Base-by-base conservation (phyloP, 1,140 invertebrate species). In the Cotesia chilonis region DNA sequence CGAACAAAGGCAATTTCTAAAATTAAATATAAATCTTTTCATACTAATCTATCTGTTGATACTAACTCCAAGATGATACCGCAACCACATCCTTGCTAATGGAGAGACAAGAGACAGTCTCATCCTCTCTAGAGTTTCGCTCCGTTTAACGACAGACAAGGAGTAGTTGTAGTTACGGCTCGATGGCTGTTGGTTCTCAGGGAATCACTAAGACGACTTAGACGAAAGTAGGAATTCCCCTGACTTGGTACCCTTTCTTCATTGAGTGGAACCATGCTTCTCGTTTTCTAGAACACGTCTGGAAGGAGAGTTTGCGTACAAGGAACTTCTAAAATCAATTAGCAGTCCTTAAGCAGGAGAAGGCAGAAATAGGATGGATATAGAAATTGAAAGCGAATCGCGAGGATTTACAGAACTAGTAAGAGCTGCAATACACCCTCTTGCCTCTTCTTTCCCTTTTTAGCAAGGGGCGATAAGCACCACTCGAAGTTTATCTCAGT, bases 301-400 rank as follows among this genome's bases (percentile, higher is more conserved):
- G 20, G 41, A 54, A 54, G 65, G 72, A 3, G 47, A 64, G 61
- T 70, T 47, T 61, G 66, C 6, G 60, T 61, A 76, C 36, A 65
- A 35, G 74, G 61, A 81, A 82, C 78, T 82, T 82, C 66, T 76
- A 79, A 82, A 82, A 81, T 82, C 80, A 82, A 82, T 82, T 82
- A 82, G 80, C 79, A 82, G 73, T 74, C 78, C 77, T 78, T 79
- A 74, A 76, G 41, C 66, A 70, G 61, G 38, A 17, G 57, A 47
- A 6, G 47, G 3, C 59, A 67, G 57, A 9, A 57, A 66, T 20
- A 61, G 57, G 59, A 14, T 36, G 51, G 35, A 47, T 47, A 47
- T 47, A 63, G 65, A 10, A 54, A 61, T 63, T 14, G 17, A 28
- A 9, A 41, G 63, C 61, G 64, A 67, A 51, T 59, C 36, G 54